Percentiles rank a stretch among this genome's conserved stretches.
Conservation (phyloP, 2,888 invertebrate genomes). For the Platycnemis pennipes region DNA sequence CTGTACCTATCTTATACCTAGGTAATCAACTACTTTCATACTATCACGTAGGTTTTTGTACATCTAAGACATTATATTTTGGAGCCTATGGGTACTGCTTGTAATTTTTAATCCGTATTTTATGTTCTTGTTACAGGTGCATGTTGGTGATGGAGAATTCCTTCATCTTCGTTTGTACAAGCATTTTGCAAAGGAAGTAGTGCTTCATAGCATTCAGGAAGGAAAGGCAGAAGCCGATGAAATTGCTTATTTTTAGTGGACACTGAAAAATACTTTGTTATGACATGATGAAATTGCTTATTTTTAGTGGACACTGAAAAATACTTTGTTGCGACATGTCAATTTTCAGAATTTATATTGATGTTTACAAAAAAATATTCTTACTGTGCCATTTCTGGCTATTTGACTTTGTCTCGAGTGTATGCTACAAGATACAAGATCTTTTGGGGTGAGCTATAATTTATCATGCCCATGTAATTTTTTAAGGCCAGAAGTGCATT, state of each 20-base stretch:
- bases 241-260: slow-evolving; percentile 75
- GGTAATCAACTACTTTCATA: not conserved
- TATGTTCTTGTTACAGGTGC: slow-evolving; percentile 73
- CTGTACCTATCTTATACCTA: no score
- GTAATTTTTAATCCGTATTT: not conserved
- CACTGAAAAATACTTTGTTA: not conserved
- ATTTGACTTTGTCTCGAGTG: not conserved
- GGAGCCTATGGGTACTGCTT: no score
- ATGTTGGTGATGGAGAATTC: slow-evolving; percentile 74
- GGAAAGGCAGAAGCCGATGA: slow-evolving; percentile 75
- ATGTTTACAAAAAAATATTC: not conserved
- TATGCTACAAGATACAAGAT: no score
- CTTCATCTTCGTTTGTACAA: slow-evolving; percentile 77
- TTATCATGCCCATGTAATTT: no score
- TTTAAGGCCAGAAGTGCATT: no score
- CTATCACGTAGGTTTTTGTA: no score
- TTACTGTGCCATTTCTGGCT: not conserved
- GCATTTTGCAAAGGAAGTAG: slow-evolving; percentile 75
- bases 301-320: slow-evolving; percentile 72
- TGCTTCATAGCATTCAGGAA: slow-evolving; percentile 74
- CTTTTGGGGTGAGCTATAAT: no score
- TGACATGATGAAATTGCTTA: no score
- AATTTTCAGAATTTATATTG: not conserved
- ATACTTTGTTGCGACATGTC: not conserved
- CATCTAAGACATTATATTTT: no score